Base-by-base conservation (phyloP, 2,113 vertebrate species). In the Mastomys coucha region DNA sequence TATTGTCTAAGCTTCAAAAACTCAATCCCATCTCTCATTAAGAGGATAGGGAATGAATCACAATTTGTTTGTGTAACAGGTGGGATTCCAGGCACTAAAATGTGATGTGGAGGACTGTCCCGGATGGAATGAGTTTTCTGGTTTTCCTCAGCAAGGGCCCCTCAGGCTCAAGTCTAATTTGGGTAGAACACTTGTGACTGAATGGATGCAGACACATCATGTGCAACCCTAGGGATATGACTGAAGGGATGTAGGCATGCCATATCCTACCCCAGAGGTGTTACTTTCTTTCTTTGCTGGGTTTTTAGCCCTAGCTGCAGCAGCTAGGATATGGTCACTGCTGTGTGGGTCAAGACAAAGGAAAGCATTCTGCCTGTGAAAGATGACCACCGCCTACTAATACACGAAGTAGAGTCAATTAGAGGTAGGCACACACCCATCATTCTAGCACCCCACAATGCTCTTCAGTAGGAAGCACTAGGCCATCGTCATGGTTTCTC, bases 21-120 rank as follows among this genome's bases (percentile, higher is more conserved):
- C 1, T 7, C 67, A 95, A 81, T 92, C 77, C 14, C 60, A 85
- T 93, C 33, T 91, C 42, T 88, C 72, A 72, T 56, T 81, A 72
- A 67, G 45, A 91, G 73, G 36, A 87, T 16, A 75, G 67, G 19
- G 69, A 91, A 67, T 89, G 33, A 93, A 92, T 95, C 53, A 73
- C 80, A 70, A 67, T 91, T 93, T 91, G 91, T 53, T 87, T 77
- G 36, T 42, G 63, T 87, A 97, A n/a, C 56, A 91, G 33, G 70
- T 91, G 76, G 84, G 60, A 91, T 56, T 92, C 90, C 31, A 82
- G 56, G 76, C 26, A 63, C 85, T 85, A 90, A 93, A 80, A 92
- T 80, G 77, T 53, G 3, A 31, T 65, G 39, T 63, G 24, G 56
- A 84, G 14, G 81, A 60, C 4, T 42, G 24, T 65, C 53, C 51